Evolutionary conservation across 2,888 invertebrate genomes (phyloP).

Genomic region (Synanthedon andrenaeformis): DNA sequence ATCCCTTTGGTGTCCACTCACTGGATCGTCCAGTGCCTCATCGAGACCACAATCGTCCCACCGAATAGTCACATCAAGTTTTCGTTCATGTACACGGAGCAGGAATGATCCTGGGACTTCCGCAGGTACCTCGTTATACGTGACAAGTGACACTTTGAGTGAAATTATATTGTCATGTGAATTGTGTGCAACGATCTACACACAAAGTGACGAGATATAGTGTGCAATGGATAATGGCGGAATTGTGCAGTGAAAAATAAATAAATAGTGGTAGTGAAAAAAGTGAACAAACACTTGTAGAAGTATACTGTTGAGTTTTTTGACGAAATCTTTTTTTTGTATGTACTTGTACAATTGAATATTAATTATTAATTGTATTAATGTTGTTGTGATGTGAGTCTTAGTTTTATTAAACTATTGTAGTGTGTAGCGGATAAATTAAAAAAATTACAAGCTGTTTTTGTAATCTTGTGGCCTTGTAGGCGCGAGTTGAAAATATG

Average conservation of each 20-base stretch:
- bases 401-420: too few species aligned
- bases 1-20: conserved; percentile 76
- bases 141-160: conserved; percentile 53
- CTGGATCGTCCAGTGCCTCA: conserved; percentile 78
- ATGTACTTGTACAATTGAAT: too few species aligned
- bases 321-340: too few species aligned
- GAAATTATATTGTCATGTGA: conserved; percentile 4
- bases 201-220: conserved; percentile 6
- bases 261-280: too few species aligned
- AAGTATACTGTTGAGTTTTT: too few species aligned
- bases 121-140: conserved; percentile 60
- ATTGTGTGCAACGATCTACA: conserved; percentile 18
- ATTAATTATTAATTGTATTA: too few species aligned
- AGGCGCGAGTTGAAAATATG: too few species aligned
- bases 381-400: too few species aligned
- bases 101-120: conserved; percentile 68
- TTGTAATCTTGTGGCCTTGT: too few species aligned
- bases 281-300: too few species aligned
- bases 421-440: too few species aligned
- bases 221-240: conserved; percentile 1
- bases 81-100: conserved; percentile 65
- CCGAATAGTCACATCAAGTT: conserved; percentile 65
- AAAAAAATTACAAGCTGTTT: too few species aligned
- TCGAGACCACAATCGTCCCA: conserved; percentile 67
- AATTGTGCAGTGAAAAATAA: not conserved